Evolutionary conservation across 1,140 invertebrate genomes (phyloP), one percentile per base, ranked within the genome.

Genomic region (Bombus breviceps): DNA sequence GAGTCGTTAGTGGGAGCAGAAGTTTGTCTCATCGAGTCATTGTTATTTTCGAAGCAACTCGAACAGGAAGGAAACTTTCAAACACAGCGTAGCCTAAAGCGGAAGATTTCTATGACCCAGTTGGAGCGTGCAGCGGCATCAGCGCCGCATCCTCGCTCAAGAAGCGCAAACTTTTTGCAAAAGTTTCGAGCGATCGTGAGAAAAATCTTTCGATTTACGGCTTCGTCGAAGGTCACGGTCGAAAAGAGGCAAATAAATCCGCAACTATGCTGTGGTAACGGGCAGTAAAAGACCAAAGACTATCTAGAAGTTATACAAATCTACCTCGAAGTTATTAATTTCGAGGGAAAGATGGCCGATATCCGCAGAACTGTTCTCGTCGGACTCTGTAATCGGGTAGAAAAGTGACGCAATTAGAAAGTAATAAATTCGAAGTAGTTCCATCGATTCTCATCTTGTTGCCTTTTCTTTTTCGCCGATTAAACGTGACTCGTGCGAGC

Each of bases 191-290:
- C 74, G 32, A 32, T 41, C 69, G 74, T 62, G 41, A 25, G 76
- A 59, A 80, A 66, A 78, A 78, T 77, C 28, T 25, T 10, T 13
- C 41, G 59, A 77, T 76, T 75, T 75, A 66, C 34, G 39, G 3
- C n/a, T 28, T 1, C 32, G 12, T 47, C 32, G 79, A 89, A 89
- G 88, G 88, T 89, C 88, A 89, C 64, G 88, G 88, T n/a, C 88
- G 88, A 86, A 73, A 86, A 86, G 76, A 77, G 83, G 43, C 68
- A 62, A 62, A 79, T 89, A 89, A 89, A 86, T 86, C 72, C 8
- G 15, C n/a, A 9, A 6, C 6, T 6, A 4, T 32, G 1, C 34
- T 28, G 4, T 34, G 8, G 9, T 12, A 41, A 1, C 18, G 3
- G 37, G 1, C 68, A 22, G 25, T 69, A 10, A 32, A 57, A 75